A percentile compares a stretch with the other conserved stretches of the same genome.
Evolutionary conservation across 35 echinoderm and acorn worm species (phyloP).

Genomic region (Amphiura filiformis): DNA sequence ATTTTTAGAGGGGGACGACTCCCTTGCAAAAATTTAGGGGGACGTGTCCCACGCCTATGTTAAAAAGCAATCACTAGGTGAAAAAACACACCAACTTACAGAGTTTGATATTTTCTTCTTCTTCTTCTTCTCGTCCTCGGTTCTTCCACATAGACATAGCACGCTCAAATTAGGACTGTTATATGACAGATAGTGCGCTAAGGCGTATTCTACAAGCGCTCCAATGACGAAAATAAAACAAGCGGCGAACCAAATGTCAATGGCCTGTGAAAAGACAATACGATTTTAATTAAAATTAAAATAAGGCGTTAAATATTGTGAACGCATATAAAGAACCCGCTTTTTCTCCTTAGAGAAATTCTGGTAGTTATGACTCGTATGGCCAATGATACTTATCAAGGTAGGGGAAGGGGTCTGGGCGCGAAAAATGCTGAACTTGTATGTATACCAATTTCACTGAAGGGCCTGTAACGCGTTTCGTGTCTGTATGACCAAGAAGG

Average conservation of each 20-base stretch:
- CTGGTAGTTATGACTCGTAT: no score
- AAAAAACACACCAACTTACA: neutral
- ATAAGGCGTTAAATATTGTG: neutral
- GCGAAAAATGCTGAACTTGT: no score
- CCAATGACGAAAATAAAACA: constrained; percentile 75
- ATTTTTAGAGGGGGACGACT: no score
- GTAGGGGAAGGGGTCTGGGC: neutral
- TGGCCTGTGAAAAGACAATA: constrained; percentile 51
- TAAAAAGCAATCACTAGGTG: no score
- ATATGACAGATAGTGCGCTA: constrained; percentile 53
- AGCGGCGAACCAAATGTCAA: constrained; percentile 73
- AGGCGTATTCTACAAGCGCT: constrained; percentile 67
- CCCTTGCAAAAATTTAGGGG: no score
- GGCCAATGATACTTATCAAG: neutral
- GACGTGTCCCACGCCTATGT: no score
- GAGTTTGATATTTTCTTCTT: neutral
- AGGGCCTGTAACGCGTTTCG: no score
- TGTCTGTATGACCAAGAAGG: no score
- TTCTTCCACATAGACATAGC: neutral
- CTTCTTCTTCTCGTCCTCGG: neutral
- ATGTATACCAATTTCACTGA: no score
- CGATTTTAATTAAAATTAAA: neutral
- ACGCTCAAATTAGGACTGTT: constrained; percentile 9
- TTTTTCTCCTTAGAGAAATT: no score
- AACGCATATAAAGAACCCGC: neutral